Conservation (phyloP, 2,113 vertebrate species). For the Pelmatolapia mariae region DNA sequence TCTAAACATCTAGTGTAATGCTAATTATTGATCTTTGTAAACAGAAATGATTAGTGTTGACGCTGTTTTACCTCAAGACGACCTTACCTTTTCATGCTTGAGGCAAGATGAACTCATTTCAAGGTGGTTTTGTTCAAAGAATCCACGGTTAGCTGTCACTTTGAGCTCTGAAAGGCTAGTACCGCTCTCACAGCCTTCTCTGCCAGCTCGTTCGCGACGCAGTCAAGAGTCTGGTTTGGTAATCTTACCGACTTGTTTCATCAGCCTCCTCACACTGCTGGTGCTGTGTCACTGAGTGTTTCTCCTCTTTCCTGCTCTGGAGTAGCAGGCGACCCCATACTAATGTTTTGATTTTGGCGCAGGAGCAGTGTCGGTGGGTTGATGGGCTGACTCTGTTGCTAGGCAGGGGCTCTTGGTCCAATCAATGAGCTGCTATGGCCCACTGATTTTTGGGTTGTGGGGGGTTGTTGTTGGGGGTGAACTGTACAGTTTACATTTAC, state of each 20-base stretch:
- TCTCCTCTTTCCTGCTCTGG: not conserved
- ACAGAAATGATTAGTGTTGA: not conserved
- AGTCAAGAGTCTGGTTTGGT: not conserved
- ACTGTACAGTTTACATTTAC: not conserved
- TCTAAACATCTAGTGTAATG: not conserved
- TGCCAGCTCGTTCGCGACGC: not conserved
- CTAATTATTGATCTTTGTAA: not conserved
- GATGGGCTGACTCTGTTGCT: conserved; percentile 45
- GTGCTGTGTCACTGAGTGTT: not conserved
- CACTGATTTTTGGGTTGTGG: not conserved
- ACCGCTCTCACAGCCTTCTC: not conserved
- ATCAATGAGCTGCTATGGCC: conserved; percentile 36
- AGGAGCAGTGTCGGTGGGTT: conserved; percentile 10
- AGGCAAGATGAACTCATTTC: not conserved
- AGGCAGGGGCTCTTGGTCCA: conserved; percentile 38
- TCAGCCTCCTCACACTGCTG: not conserved
- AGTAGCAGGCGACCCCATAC: not conserved
- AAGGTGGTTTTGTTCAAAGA: not conserved
- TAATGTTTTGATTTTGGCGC: conserved; percentile 18
- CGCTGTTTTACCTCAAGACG: not conserved
- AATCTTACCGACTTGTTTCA: not conserved
- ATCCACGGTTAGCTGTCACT: not conserved
- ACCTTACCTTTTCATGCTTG: not conserved
- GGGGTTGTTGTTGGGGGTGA: not conserved
- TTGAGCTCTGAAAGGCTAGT: not conserved